A percentile compares a stretch with the other conserved stretches of the same genome.
Conservation (phyloP, 2,888 invertebrate genomes). For the Acrobasis repandana region DNA sequence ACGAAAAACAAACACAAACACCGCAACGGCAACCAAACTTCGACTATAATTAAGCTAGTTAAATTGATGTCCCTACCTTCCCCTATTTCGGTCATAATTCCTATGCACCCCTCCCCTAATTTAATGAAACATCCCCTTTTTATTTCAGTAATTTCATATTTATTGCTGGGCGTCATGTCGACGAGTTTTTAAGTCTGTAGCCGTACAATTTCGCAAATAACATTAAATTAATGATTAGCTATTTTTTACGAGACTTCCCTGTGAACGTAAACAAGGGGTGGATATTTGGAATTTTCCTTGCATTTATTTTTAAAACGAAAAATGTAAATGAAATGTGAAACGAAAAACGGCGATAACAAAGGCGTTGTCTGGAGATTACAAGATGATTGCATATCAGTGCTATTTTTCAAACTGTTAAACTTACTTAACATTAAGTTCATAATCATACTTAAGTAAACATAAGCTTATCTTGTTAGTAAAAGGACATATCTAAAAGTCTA, state of each 20-base stretch:
- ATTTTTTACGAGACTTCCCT: background rate
- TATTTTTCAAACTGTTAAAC: too few species aligned
- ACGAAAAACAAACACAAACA: conserved; percentile 9
- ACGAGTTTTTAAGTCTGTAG: conserved; percentile 10
- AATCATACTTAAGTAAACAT: too few species aligned
- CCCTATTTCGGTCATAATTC: conserved; percentile 22
- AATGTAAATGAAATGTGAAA: too few species aligned
- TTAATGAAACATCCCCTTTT: conserved; percentile 23
- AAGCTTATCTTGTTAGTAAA: too few species aligned
- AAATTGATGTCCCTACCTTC: conserved; percentile 19
- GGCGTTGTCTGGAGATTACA: too few species aligned
- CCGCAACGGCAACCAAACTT: conserved; percentile 8
- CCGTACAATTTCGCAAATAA: conserved; percentile 10
- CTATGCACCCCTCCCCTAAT: conserved; percentile 24
- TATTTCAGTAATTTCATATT: conserved; percentile 24
- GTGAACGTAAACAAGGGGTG: background rate
- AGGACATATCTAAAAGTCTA: too few species aligned
- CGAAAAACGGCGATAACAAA: too few species aligned
- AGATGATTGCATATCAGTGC: too few species aligned
- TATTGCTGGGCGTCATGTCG: conserved; percentile 19
- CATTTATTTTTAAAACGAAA: background rate
- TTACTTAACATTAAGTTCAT: too few species aligned
- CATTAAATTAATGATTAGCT: conserved; percentile 17
- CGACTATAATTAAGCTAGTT: conserved; percentile 17
- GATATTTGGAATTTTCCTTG: background rate